These are phyloP conservation scores for Typhlichthys subterraneus DNA, from an alignment of 2,797 vertebrate species.

Conservation along the genomic window DNA sequence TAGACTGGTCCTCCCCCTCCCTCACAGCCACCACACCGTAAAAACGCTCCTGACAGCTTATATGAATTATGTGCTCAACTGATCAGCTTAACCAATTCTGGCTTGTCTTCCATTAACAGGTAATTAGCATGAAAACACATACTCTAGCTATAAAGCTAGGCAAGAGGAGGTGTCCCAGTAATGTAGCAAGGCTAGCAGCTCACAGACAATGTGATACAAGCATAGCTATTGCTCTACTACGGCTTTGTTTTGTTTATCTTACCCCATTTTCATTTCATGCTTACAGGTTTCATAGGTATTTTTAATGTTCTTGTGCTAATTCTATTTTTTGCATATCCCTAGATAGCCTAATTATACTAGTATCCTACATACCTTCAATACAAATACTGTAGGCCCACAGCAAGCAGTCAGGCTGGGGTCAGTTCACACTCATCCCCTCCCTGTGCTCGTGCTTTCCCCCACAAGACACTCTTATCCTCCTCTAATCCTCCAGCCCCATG, in stretches of 20 bases:
- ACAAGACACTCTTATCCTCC: constrained; percentile 24
- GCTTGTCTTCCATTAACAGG: constrained; percentile 59
- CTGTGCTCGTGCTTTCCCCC: constrained; percentile 7
- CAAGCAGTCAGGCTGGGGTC: constrained; percentile 24
- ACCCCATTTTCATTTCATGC: no score
- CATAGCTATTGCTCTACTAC: no score
- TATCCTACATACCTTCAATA: no score
- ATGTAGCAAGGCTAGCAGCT: no score
- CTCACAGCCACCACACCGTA: not conserved
- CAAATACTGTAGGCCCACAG: no score
- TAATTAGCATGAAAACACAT: constrained; percentile 56
- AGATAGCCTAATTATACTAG: no score
- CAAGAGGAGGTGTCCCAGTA: not conserved
- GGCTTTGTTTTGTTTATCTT: no score
- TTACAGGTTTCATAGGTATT: no score
- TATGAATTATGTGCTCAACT: constrained; percentile 63
- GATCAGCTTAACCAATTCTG: constrained; percentile 56
- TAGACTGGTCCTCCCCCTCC: not conserved
- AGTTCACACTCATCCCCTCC: constrained; percentile 32
- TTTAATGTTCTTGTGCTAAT: no score
- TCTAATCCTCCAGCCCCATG: constrained; percentile 54
- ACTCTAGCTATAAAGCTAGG: constrained; percentile 41
- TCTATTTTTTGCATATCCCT: no score
- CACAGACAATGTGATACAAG: no score
- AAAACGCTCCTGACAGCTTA: constrained; percentile 29